phyloP scores from a whole-genome alignment of 2,888 invertebrate genomes.

The Amphipoea oculea region DNA sequence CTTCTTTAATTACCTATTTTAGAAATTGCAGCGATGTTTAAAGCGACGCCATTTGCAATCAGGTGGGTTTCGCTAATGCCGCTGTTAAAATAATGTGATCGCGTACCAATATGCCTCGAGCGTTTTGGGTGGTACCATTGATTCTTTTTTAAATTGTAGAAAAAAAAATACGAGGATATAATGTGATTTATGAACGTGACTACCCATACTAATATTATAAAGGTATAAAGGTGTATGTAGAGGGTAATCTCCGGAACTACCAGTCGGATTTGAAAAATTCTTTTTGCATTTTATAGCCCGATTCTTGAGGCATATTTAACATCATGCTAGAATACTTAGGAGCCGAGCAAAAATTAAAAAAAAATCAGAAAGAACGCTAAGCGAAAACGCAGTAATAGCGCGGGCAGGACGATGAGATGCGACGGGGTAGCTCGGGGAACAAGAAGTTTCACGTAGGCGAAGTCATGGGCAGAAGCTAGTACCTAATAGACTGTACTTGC shows the following conservation, averaged over 20 bases:
- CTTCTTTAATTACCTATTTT: conserved; percentile 64
- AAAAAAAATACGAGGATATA: neutral
- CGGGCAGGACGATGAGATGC: neutral
- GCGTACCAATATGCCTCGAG: conserved; percentile 48
- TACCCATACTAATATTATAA: too few species aligned
- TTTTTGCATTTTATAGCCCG: too few species aligned
- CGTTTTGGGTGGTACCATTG: conserved; percentile 28
- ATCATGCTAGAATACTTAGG: neutral
- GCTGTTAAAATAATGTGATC: conserved; percentile 58
- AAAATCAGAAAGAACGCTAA: neutral
- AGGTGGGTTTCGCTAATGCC: conserved; percentile 45
- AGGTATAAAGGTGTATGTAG: too few species aligned
- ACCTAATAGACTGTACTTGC: neutral
- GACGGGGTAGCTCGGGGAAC: neutral
- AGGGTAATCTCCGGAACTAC: too few species aligned
- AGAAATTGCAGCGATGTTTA: conserved; percentile 56
- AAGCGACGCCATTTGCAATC: conserved; percentile 53
- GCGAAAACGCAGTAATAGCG: neutral
- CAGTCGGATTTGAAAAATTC: too few species aligned
- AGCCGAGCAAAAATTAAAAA: too few species aligned
- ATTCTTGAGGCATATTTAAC: neutral
- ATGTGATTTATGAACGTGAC: conserved; percentile 26
- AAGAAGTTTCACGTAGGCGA: neutral
- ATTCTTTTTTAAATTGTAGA: conserved; percentile 33
- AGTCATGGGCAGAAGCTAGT: neutral